Percentiles rank a stretch among this genome's conserved stretches.
Conservation (phyloP, 2,888 invertebrate species). For the Epinotia ramella region DNA sequence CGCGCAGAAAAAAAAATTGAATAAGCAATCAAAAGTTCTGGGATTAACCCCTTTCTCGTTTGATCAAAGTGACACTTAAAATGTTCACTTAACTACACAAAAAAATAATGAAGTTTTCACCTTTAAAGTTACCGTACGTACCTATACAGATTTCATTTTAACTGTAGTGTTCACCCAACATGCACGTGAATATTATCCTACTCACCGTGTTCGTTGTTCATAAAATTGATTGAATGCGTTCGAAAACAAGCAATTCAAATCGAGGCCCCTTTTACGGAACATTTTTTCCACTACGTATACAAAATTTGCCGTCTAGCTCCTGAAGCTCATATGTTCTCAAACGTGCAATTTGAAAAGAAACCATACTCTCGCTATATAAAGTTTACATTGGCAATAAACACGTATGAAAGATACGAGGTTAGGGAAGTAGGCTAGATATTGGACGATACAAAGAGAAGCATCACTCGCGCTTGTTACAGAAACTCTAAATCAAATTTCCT, state of each 20-base stretch:
- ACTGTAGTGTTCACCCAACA: too few relatives aligned
- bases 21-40: too few relatives aligned
- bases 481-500: conserved; percentile 58
- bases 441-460: conserved; percentile 33
- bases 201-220: neutral
- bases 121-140: too few relatives aligned
- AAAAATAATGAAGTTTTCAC: too few relatives aligned
- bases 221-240: conserved; percentile 21
- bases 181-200: neutral
- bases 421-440: conserved; percentile 8
- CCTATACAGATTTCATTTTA: too few relatives aligned
- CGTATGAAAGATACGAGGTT: neutral
- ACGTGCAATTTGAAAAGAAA: neutral
- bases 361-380: neutral
- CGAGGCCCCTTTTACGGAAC: conserved; percentile 21
- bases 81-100: too few relatives aligned
- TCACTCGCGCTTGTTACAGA: conserved; percentile 43
- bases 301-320: neutral
- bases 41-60: too few relatives aligned
- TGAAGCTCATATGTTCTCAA: neutral
- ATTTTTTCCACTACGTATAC: conserved; percentile 31
- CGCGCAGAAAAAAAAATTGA: too few relatives aligned
- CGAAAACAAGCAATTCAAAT: conserved; percentile 34
- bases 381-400: neutral
- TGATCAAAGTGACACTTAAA: too few relatives aligned